Base-by-base conservation (phyloP, 2,888 invertebrate genomes). In the Leptothorax acervorum region DNA sequence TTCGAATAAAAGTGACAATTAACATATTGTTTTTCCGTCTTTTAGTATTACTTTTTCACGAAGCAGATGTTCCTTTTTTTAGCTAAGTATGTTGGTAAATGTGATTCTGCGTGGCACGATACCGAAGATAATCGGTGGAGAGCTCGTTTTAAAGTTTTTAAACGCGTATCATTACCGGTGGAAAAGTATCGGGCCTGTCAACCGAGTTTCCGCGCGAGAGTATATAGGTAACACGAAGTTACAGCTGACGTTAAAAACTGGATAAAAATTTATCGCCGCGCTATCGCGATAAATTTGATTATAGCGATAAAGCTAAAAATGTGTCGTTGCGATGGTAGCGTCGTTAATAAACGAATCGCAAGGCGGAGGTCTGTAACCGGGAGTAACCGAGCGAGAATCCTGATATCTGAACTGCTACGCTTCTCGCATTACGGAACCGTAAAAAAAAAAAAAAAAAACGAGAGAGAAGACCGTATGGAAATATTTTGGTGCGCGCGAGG, bases 401-500 rank as follows among this genome's bases (percentile, higher is more conserved):
- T 9, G n/a, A 42, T 18, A 68, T 48, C 31, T 45, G 39, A 31
- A 42, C 68, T 42, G 39, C 28, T 23, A 42, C 55, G 39, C 53
- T 55, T 78, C 66, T 68, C 70, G 55, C 55, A 18, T 78, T 55
- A 78, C 70, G 42, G 12, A 31, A 70, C 15, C 8, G 12, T 23
- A 48, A 60, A 51, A 48, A 31, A 15, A 45, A 42, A 65, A 42
- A 45, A 12, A 18, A 3, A n/a, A n/a, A n/a, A n/a, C n/a, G 31
- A 35, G 9, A 18, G 9, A 9, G 8, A 23, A 8, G 60, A 35
- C 0, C 31, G 45, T 55, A 53, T 15, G 45, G 42, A 60, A 71
- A 79, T 71, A 71, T 71, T 79, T 79, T 28, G 73, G 73, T 55
- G 57, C 70, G 78, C 57, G 45, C 51, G 62, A 15, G 15, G 71